These are phyloP conservation scores for Protomyctophum bolini DNA, from an alignment of 2,113 vertebrate genomes.

Conservation along the genomic window DNA sequence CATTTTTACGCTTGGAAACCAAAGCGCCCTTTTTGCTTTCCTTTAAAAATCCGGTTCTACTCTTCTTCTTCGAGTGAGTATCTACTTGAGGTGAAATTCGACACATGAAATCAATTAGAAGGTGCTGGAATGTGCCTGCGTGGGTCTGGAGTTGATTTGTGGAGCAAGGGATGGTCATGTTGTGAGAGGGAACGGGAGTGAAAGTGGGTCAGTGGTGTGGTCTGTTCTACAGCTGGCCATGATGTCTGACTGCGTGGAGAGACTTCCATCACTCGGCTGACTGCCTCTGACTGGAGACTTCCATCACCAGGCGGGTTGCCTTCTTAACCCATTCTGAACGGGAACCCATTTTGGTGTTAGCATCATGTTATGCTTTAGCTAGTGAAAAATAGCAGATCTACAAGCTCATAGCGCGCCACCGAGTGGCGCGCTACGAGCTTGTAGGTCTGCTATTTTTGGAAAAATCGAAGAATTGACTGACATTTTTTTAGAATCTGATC, in stretches of 20 bases:
- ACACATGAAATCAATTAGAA: constrained; percentile 81
- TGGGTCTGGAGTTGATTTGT: constrained; percentile 78
- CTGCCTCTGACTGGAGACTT: constrained; percentile 22
- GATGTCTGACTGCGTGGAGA: constrained; percentile 38
- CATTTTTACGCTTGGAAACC: not conserved
- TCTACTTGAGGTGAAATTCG: constrained; percentile 43
- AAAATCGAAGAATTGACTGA: no score
- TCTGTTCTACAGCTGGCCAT: constrained; percentile 63
- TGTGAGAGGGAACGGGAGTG: constrained; percentile 45
- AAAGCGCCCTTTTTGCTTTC: constrained; percentile 15
- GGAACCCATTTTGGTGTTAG: no score
- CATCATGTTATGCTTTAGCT: no score
- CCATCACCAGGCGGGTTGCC: constrained; percentile 4
- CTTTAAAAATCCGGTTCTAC: constrained; percentile 44
- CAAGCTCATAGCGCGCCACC: no score
- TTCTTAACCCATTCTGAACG: no score
- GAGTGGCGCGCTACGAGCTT: no score
- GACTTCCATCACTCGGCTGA: constrained; percentile 48
- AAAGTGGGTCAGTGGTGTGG: constrained; percentile 60
- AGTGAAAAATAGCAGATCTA: no score
- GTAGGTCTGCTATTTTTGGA: no score
- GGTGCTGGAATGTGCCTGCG: constrained; percentile 77
- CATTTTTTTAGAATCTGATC: no score
- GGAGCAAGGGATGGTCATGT: constrained; percentile 55
- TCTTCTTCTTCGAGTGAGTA: constrained; percentile 30